phyloP scores from a whole-genome alignment of 2,113 vertebrate genomes.

The Talpa occidentalis region DNA sequence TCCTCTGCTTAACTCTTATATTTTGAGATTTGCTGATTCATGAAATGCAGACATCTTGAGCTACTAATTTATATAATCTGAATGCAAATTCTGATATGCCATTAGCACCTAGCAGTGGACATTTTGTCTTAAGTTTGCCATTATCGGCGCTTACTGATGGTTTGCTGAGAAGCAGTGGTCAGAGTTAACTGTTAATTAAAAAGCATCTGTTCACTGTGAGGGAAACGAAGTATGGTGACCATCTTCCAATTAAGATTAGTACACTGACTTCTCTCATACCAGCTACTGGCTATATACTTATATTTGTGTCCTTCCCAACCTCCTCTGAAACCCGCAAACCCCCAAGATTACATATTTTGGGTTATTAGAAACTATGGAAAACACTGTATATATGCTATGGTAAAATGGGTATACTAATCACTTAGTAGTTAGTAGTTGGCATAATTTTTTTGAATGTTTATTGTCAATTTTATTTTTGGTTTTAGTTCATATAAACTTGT shows the following conservation, averaged over 20 bases:
- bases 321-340: accelerated
- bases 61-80: neutral
- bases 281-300: neutral
- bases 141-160: neutral
- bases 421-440: neutral
- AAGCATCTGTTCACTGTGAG: slow-evolving; percentile 38
- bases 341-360: neutral
- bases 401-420: neutral
- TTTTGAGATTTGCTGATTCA: slow-evolving; percentile 22
- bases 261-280: neutral
- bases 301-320: neutral
- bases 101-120: neutral
- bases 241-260: neutral
- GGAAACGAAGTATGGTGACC: neutral
- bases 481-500: neutral
- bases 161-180: neutral
- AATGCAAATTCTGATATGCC: neutral
- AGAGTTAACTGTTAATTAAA: neutral
- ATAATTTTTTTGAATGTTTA: neutral
- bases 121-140: neutral
- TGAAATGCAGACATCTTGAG: slow-evolving; percentile 15
- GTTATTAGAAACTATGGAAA: neutral
- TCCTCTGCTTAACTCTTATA: neutral
- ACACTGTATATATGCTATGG: neutral
- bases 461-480: neutral